Base-by-base conservation (phyloP, 2,797 vertebrate species). In the Ataeniobius toweri region DNA sequence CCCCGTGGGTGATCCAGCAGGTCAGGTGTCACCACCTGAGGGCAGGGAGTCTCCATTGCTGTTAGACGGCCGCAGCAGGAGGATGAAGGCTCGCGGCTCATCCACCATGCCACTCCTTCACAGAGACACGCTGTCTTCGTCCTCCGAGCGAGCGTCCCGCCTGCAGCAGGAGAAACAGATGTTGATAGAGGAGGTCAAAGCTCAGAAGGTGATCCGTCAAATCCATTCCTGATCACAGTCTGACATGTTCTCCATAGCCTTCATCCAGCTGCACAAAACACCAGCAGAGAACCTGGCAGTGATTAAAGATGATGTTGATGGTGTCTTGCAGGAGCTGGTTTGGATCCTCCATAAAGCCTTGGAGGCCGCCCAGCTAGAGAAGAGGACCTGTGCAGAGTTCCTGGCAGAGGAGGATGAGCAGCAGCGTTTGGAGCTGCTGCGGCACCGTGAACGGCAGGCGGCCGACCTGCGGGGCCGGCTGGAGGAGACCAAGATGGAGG, bases 341-440 rank as follows among this genome's bases (percentile, higher is more conserved):
- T 96, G 94, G 91, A 95, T 98, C 86, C 96, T 99, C 5, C 97
- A 99, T 83, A 97, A 96, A 89, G 96, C 97, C 0, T 89, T 99
- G 85, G 97, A 99, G 87, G 96, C 96, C 0, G 94, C 97, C 41
- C 97, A 98, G 93, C 95, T 96, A 88, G 98, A 99, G 92, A 98
- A 98, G 80, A 88, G 97, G 73, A 95, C 94, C 0, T 97, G 97
- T 83, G 91, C 92, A 0, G 94, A 95, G 20, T 98, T 97, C 86
- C 79, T 98, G 83, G 89, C 95, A 0, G 95, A 93, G 0, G 56
- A 94, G 0, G 93, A 92, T 0, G 97, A 99, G 79, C 95, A 96
- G 89, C 95, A 97, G 85, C 96, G 97, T 0, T 93, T 98, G 87
- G 97, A 99, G 90, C 89, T 98, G 73, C 95, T 98, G 70, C 94